Conservation (phyloP, 2,888 invertebrate species). For the Sinodicranocentrus sp. region DNA sequence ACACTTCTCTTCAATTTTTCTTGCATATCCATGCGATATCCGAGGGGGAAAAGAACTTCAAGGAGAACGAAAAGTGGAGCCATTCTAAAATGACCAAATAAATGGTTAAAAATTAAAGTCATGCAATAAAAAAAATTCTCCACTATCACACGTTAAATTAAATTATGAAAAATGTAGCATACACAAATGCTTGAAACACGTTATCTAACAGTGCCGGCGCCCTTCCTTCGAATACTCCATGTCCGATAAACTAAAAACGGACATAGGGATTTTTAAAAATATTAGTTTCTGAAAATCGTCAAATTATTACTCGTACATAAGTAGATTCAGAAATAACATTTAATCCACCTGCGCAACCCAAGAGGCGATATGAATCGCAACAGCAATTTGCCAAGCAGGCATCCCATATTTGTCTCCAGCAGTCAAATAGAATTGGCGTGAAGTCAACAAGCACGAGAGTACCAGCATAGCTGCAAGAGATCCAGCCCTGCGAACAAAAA, state of each 20-base stretch:
- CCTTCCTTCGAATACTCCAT: conserved; percentile 76
- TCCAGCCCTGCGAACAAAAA: conserved; percentile 67
- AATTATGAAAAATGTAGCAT: conserved; percentile 43
- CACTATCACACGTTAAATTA: no score
- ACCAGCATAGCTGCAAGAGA: conserved; percentile 73
- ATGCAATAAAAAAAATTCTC: no score
- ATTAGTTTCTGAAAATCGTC: no score
- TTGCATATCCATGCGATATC: conserved; percentile 75
- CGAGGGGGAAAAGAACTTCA: conserved; percentile 75
- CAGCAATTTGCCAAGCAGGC: conserved; percentile 69
- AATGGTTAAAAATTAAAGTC: no score
- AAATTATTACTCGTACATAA: no score
- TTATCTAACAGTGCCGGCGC: conserved; percentile 76
- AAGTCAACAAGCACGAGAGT: conserved; percentile 64
- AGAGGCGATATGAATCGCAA: conserved; percentile 67
- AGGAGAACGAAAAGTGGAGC: conserved; percentile 76
- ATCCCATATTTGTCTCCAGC: conserved; percentile 38
- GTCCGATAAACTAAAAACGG: conserved; percentile 75
- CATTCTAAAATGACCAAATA: conserved; percentile 65
- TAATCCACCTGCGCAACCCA: conserved; percentile 73
- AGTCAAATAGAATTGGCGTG: conserved; percentile 70
- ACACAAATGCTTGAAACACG: conserved; percentile 75
- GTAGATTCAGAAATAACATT: no score
- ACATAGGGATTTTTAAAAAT: background rate
- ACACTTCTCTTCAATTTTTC: conserved; percentile 69